Evolutionary conservation across 2,113 vertebrate genomes (phyloP).

Genomic region (Burhinus bistriatus): DNA sequence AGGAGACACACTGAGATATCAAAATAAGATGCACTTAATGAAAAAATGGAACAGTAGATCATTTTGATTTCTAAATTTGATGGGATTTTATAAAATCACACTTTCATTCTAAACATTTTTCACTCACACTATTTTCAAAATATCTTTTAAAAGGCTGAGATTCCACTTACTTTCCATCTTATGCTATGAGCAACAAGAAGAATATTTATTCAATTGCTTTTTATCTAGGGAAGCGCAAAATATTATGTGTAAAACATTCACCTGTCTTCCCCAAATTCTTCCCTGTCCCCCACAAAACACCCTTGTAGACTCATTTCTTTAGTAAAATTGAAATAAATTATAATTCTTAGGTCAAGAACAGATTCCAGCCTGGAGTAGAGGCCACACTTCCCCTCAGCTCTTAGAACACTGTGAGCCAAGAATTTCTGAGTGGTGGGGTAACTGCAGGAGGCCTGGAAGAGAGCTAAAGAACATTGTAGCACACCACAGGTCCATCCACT

Average conservation of each 20-base stretch:
- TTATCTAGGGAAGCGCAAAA: neutral
- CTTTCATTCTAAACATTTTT: neutral
- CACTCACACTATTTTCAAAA: neutral
- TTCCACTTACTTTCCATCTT: neutral
- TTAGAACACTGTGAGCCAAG: neutral
- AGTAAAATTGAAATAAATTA: neutral
- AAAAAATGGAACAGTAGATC: neutral
- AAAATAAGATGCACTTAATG: neutral
- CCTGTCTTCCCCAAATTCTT: neutral
- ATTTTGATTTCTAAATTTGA: neutral
- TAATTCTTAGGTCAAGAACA: neutral
- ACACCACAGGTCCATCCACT: neutral
- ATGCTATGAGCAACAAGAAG: neutral
- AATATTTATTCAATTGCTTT: neutral
- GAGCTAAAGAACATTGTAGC: neutral
- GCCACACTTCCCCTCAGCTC: neutral
- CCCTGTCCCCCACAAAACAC: neutral
- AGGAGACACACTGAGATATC: neutral
- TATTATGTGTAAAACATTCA: neutral
- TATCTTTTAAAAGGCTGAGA: neutral
- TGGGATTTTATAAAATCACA: neutral
- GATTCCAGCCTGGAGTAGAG: neutral
- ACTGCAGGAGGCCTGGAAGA: neutral
- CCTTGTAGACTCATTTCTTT: neutral
- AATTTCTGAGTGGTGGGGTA: neutral